Conservation (phyloP, 2,113 vertebrate species). For the Ctenodactylus gundi region DNA sequence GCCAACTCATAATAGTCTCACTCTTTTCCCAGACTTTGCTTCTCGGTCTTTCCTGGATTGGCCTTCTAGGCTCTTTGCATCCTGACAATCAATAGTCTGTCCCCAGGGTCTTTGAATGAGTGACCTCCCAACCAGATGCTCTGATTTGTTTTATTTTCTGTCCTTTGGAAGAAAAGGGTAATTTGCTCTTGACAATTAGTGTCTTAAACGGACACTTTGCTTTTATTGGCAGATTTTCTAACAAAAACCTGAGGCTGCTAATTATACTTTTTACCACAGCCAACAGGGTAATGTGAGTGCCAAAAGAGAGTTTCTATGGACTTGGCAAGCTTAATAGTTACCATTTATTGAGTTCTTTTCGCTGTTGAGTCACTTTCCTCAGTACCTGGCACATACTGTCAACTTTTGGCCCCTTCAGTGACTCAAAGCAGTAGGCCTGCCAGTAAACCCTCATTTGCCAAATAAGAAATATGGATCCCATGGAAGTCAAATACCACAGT, state of each 20-base stretch:
- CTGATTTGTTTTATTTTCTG: neutral
- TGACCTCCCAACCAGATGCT: neutral
- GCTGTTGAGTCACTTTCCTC: neutral
- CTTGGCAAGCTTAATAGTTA: neutral
- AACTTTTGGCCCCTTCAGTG: neutral
- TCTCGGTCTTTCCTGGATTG: neutral
- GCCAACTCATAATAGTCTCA: neutral
- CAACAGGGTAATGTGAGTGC: neutral
- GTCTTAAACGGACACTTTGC: neutral
- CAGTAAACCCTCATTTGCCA: neutral
- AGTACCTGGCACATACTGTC: neutral
- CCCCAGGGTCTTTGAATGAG: neutral
- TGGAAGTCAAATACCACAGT: neutral
- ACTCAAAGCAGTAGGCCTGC: neutral
- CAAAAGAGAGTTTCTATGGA: neutral
- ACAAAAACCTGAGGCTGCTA: neutral
- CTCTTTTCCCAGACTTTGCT: neutral
- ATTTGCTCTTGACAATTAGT: conserved; percentile 13
- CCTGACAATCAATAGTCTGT: neutral
- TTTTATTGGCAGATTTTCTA: neutral
- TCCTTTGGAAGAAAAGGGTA: neutral
- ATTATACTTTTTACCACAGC: neutral
- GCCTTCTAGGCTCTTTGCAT: neutral
- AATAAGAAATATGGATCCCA: neutral
- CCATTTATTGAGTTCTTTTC: neutral